These are phyloP conservation scores for Samia ricini DNA, from an alignment of 1,140 invertebrate genomes.

Conservation along the genomic window DNA sequence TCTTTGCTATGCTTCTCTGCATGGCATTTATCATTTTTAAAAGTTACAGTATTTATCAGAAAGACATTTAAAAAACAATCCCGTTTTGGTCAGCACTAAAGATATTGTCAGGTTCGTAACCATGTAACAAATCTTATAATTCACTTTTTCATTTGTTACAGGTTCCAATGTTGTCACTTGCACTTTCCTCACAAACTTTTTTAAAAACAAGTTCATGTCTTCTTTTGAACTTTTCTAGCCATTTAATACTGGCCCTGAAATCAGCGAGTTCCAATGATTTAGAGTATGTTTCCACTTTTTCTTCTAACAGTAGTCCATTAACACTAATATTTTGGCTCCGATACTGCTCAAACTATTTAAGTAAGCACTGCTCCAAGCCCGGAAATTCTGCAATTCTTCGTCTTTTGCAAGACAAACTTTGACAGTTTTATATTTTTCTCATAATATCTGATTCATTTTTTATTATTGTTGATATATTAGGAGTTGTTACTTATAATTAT, in stretches of 20 bases:
- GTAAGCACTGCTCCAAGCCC: slow-evolving; percentile 8
- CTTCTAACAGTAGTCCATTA: slow-evolving; percentile 25
- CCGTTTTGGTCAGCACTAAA: slow-evolving; percentile 29
- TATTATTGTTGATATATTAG: no score
- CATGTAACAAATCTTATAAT: slow-evolving; percentile 21
- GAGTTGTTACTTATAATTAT: no score
- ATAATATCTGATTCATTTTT: slow-evolving; percentile 17
- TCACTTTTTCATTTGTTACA: slow-evolving; percentile 26
- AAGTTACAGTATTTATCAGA: slow-evolving; percentile 24
- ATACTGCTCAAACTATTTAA: slow-evolving; percentile 20
- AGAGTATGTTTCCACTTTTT: slow-evolving; percentile 29
- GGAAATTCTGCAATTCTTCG: slow-evolving; percentile 20
- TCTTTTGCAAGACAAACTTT: slow-evolving; percentile 21
- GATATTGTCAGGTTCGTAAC: slow-evolving; percentile 16
- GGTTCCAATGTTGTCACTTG: slow-evolving; percentile 9
- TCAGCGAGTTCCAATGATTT: slow-evolving; percentile 20
- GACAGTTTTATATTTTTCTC: slow-evolving; percentile 17
- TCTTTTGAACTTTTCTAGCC: slow-evolving; percentile 21
- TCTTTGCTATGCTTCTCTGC: slow-evolving; percentile 22
- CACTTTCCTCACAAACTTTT: slow-evolving; percentile 26
- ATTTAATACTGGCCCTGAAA: slow-evolving; percentile 24
- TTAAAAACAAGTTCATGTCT: slow-evolving; percentile 22
- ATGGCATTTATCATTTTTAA: slow-evolving; percentile 28
- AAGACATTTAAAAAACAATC: slow-evolving; percentile 26
- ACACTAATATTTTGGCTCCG: slow-evolving; percentile 17